phyloP scores from a whole-genome alignment of 2,797 vertebrate species.

The Lates japonicus region DNA sequence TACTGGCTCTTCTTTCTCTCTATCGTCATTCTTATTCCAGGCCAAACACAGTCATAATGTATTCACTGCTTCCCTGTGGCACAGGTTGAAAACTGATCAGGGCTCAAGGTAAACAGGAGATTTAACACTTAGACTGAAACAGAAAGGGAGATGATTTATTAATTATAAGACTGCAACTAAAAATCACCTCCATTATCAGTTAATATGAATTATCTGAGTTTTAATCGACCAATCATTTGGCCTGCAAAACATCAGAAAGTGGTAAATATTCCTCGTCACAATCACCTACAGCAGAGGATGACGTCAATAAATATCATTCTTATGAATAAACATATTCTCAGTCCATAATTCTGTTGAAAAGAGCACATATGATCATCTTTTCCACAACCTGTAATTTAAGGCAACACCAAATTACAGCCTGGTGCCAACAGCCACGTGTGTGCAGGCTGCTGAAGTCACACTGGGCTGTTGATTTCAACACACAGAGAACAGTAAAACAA shows the following conservation, averaged over 20 bases:
- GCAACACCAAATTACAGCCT: constrained; percentile 25
- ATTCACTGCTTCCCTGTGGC: constrained; percentile 41
- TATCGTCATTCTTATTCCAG: constrained; percentile 30
- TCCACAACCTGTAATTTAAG: constrained; percentile 35
- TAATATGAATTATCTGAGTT: background rate
- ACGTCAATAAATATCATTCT: background rate
- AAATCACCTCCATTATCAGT: background rate
- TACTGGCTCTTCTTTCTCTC: constrained; percentile 25
- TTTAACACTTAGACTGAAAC: constrained; percentile 15
- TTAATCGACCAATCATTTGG: background rate
- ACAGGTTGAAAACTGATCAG: constrained; percentile 44
- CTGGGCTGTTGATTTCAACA: background rate
- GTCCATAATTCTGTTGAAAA: background rate
- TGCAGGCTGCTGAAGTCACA: constrained; percentile 18
- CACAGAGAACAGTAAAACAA: background rate
- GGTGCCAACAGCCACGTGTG: background rate
- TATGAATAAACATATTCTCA: constrained; percentile 7
- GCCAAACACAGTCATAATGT: constrained; percentile 33
- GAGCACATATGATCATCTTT: constrained; percentile 3
- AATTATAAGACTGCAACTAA: background rate
- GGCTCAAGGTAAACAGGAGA: constrained; percentile 15
- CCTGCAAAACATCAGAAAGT: background rate
- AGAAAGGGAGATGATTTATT: background rate
- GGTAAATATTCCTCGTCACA: background rate
- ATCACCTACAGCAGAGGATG: background rate